Percentiles rank a stretch among this genome's conserved stretches.
phyloP scores from a whole-genome alignment of 2,113 vertebrate genomes.

The Heteronetta atricapilla region DNA sequence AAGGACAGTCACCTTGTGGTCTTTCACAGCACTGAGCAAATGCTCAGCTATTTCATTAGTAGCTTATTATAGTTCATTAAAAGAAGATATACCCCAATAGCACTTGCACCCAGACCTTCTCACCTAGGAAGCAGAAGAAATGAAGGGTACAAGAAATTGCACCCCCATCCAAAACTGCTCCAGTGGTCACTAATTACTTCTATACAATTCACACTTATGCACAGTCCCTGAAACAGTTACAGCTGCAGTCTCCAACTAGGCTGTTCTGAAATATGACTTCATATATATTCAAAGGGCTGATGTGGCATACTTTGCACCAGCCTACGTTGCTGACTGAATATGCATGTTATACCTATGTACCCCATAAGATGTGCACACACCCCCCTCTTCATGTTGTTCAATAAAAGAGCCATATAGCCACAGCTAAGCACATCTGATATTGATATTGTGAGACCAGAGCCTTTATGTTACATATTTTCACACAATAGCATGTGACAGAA shows the following conservation, averaged over 20 bases:
- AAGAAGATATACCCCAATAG: not conserved
- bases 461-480: not conserved
- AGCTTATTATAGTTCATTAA: not conserved
- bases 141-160: not conserved
- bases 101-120: not conserved
- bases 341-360: accelerated
- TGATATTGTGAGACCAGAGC: not conserved
- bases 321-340: not conserved
- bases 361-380: too few species aligned
- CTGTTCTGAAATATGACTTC: not conserved
- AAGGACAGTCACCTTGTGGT: not conserved
- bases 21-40: not conserved
- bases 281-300: accelerated
- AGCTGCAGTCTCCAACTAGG: not conserved
- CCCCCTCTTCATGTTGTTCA: accelerated
- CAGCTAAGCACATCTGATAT: not conserved
- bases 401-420: not conserved
- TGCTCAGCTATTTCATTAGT: not conserved
- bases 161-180: not conserved
- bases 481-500: not conserved
- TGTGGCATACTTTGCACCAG: not conserved
- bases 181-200: not conserved
- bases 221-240: not conserved
- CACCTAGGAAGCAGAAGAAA: not conserved
- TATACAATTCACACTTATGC: not conserved